phyloP scores from a whole-genome alignment of 2,888 invertebrate genomes.

The Megastigmus dorsalis region DNA sequence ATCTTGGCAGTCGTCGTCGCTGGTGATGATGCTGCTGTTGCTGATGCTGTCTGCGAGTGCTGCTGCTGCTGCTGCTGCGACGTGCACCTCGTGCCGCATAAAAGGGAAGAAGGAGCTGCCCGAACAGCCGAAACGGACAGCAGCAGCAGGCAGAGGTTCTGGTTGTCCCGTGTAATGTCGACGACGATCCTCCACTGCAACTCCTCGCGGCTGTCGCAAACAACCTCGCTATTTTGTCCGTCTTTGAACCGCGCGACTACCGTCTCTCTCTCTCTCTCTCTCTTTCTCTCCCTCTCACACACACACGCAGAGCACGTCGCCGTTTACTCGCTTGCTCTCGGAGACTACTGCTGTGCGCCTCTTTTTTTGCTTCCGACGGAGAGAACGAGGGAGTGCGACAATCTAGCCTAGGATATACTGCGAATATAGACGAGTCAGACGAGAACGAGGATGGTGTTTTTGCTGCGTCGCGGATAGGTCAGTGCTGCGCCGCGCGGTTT shows the following conservation, averaged over 20 bases:
- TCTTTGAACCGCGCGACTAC: background rate
- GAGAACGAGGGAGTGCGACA: no score
- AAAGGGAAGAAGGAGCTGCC: conserved; percentile 37
- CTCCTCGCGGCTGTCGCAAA: conserved; percentile 6
- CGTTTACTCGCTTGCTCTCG: no score
- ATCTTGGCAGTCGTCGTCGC: conserved; percentile 10
- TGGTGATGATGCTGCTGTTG: background rate
- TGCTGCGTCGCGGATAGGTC: no score
- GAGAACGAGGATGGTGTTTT: no score
- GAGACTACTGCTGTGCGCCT: background rate
- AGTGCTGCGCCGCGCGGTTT: no score
- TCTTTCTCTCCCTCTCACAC: background rate
- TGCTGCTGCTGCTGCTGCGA: background rate
- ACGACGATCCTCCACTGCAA: background rate
- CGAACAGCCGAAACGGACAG: conserved; percentile 28
- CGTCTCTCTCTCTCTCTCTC: background rate
- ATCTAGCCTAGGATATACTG: no score
- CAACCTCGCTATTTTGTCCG: conserved; percentile 28
- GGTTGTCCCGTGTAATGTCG: background rate
- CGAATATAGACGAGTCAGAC: no score
- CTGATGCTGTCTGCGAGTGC: background rate
- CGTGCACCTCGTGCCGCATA: conserved; percentile 33
- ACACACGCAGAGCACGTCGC: background rate
- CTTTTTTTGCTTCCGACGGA: no score
- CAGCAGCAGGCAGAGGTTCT: conserved; percentile 23